These are phyloP conservation scores for Ecdyonurus torrentis DNA, from an alignment of 2,888 invertebrate species.

Conservation along the genomic window DNA sequence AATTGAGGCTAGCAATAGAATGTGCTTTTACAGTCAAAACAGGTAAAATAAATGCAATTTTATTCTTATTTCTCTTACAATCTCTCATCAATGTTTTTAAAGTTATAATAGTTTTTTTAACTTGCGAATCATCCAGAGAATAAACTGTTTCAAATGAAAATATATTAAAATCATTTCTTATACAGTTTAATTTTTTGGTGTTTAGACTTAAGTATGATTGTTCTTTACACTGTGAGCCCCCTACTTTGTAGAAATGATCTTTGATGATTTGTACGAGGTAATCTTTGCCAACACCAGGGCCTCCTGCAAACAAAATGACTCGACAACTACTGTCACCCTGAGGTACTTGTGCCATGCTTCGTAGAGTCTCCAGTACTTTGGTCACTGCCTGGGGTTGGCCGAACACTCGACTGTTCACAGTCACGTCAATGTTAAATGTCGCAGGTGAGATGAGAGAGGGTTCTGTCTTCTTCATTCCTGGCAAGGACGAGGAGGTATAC, in stretches of 20 bases:
- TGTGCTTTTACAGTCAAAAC: background rate
- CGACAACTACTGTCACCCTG: background rate
- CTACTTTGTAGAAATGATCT: background rate
- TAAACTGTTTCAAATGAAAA: background rate
- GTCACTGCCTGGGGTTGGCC: background rate
- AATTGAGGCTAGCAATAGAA: background rate
- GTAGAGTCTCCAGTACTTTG: background rate
- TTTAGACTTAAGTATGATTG: background rate
- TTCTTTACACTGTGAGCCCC: background rate
- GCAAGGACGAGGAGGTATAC: too few species aligned
- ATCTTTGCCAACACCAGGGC: background rate
- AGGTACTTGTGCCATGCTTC: background rate
- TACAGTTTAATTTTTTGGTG: background rate
- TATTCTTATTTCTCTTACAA: background rate
- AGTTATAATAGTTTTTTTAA: background rate
- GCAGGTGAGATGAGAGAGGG: too few species aligned
- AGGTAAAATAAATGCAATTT: background rate
- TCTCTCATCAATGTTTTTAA: background rate
- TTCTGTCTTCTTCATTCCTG: too few species aligned
- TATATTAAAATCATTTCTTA: background rate
- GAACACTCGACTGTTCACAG: background rate
- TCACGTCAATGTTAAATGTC: background rate
- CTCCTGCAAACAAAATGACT: background rate
- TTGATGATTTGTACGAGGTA: background rate
- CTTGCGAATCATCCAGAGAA: background rate